These are phyloP conservation scores for Colostygia pectinataria DNA, from an alignment of 2,888 invertebrate genomes.

Conservation along the genomic window DNA sequence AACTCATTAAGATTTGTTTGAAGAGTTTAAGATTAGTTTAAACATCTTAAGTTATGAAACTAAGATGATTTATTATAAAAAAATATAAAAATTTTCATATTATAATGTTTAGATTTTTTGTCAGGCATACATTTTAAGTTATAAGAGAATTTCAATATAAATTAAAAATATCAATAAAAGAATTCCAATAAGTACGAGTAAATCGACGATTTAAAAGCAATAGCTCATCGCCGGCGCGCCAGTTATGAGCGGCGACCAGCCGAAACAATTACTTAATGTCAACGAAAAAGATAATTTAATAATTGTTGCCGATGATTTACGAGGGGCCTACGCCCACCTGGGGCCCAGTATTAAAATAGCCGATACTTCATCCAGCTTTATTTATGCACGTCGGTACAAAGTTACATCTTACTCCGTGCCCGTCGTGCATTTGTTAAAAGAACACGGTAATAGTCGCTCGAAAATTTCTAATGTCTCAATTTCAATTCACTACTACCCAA, in stretches of 20 bases:
- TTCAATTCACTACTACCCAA: slow-evolving; percentile 45
- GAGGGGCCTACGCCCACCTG: slow-evolving; percentile 75
- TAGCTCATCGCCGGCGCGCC: slow-evolving; percentile 65
- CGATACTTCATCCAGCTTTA: slow-evolving; percentile 70
- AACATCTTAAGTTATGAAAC: no score
- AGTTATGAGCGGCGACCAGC: slow-evolving; percentile 60
- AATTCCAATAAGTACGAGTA: slow-evolving; percentile 56
- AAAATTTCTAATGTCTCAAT: slow-evolving; percentile 82
- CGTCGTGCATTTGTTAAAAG: slow-evolving; percentile 80
- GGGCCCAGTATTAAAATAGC: slow-evolving; percentile 74
- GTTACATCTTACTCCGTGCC: slow-evolving; percentile 78
- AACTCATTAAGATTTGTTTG: no score
- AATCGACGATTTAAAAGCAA: slow-evolving; percentile 65
- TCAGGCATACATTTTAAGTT: no score
- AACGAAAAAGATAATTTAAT: slow-evolving; percentile 82
- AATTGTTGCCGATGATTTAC: slow-evolving; percentile 79
- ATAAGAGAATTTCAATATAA: slow-evolving; percentile 28
- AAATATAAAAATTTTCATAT: no score
- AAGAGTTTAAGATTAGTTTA: no score
- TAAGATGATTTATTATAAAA: no score
- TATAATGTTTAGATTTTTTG: no score
- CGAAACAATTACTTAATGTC: slow-evolving; percentile 82
- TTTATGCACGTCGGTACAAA: slow-evolving; percentile 74
- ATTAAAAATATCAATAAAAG: slow-evolving; percentile 52
- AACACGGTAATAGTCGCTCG: slow-evolving; percentile 79